These are phyloP conservation scores for Pseudomyrmex dendroicus DNA, from an alignment of 1,140 invertebrate species.

Conservation along the genomic window DNA sequence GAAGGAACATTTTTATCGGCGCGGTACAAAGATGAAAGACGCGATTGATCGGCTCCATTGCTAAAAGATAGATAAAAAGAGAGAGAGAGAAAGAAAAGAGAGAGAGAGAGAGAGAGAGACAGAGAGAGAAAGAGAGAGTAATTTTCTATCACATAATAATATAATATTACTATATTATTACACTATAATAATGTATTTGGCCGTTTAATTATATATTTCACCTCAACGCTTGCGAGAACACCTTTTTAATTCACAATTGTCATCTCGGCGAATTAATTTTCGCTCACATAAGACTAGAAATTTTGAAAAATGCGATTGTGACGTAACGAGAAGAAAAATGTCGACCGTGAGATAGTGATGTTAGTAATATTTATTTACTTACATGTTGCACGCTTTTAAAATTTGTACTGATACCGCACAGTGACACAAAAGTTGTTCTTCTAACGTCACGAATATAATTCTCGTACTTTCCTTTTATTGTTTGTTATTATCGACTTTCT, in stretches of 20 bases:
- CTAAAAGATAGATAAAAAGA: constrained; percentile 55
- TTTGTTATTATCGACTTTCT: background rate
- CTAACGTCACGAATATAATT: background rate
- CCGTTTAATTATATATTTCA: constrained; percentile 77
- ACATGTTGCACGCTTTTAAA: background rate
- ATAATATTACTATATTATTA: constrained; percentile 65
- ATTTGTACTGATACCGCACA: background rate
- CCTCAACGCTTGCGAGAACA: constrained; percentile 65
- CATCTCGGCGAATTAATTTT: constrained; percentile 68
- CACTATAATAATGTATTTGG: constrained; percentile 80
- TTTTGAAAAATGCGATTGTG: constrained; percentile 72
- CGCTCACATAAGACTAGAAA: constrained; percentile 75
- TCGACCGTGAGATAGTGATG: constrained; percentile 37
- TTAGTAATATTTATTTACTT: constrained; percentile 16
- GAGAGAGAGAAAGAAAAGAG: constrained; percentile 38
- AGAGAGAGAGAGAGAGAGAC: constrained; percentile 58
- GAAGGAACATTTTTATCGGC: constrained; percentile 36
- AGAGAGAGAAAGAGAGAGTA: constrained; percentile 57
- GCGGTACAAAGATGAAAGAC: constrained; percentile 41
- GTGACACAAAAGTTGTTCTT: background rate
- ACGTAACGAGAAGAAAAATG: constrained; percentile 64
- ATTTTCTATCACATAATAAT: constrained; percentile 62
- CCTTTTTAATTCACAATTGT: constrained; percentile 41
- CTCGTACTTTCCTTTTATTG: background rate
- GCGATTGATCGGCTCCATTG: constrained; percentile 65